Evolutionary conservation across 2,797 vertebrate species (phyloP).

Genomic region (Eupleurogrammus muticus): DNA sequence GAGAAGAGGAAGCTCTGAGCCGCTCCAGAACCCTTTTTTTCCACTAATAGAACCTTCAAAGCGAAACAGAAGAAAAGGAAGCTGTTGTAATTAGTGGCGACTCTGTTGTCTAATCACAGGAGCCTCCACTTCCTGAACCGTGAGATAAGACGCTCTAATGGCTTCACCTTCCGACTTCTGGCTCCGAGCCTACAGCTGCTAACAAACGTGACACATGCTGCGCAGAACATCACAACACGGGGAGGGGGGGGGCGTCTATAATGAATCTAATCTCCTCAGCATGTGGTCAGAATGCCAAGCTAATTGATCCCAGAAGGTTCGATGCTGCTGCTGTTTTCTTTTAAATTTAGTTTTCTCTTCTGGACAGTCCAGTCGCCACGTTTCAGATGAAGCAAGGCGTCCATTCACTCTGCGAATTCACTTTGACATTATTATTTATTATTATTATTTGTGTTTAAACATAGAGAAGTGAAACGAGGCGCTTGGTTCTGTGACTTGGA

Average conservation of each 20-base stretch:
- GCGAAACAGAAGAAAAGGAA: neutral
- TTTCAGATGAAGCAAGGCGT: neutral
- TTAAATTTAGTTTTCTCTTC: too few relatives aligned
- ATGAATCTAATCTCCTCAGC: conserved; percentile 14
- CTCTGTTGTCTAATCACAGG: conserved; percentile 25
- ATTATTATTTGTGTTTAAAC: too few relatives aligned
- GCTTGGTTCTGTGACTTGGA: neutral
- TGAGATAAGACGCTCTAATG: neutral
- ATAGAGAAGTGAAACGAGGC: neutral
- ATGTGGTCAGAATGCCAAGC: neutral
- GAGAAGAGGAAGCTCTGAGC: conserved; percentile 1
- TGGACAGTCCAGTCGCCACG: neutral
- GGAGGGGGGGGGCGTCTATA: neutral
- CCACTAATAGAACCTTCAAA: conserved; percentile 15
- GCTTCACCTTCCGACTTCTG: conserved; percentile 19
- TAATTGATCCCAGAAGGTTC: conserved; percentile 42
- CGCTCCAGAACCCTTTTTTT: neutral
- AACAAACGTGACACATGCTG: conserved; percentile 3
- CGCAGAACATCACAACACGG: neutral
- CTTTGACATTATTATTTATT: too few relatives aligned
- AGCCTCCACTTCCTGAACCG: conserved; percentile 13
- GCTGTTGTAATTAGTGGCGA: conserved; percentile 18
- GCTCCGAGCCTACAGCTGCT: conserved; percentile 11
- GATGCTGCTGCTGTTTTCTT: too few relatives aligned
- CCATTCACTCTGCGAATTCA: too few relatives aligned